phyloP scores from a whole-genome alignment of 2,888 invertebrate genomes.

The Dione juno region DNA sequence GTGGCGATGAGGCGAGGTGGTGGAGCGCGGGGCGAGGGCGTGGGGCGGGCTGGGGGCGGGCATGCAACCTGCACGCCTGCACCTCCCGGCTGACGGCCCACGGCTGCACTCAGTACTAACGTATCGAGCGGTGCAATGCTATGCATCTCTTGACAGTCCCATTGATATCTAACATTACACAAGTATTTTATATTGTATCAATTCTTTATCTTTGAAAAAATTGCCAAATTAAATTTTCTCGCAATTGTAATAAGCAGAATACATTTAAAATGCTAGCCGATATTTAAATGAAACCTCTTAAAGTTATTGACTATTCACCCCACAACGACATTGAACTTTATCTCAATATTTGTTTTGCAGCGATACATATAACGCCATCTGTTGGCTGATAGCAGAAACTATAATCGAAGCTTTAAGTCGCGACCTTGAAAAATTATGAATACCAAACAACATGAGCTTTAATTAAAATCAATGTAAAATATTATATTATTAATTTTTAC shows the following conservation, averaged over 20 bases:
- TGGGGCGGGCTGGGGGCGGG: conserved; percentile 76
- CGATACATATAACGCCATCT: conserved; percentile 69
- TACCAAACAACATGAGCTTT: not conserved
- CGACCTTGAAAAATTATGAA: conserved; percentile 13
- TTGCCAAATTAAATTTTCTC: not conserved
- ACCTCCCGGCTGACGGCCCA: conserved; percentile 61
- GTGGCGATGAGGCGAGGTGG: conserved; percentile 54
- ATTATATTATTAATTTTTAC: too few species aligned
- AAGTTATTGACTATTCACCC: conserved; percentile 13
- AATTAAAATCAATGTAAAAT: too few species aligned
- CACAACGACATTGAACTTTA: conserved; percentile 21
- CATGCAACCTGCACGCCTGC: conserved; percentile 60
- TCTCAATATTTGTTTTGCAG: conserved; percentile 40
- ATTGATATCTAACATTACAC: conserved; percentile 22
- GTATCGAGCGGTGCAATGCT: conserved; percentile 42
- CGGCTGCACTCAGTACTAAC: conserved; percentile 52
- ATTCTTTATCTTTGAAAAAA: not conserved
- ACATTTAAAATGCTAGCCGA: conserved; percentile 1
- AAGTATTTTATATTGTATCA: conserved; percentile 1
- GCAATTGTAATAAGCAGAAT: not conserved
- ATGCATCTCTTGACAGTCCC: conserved; percentile 43
- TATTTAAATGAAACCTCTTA: conserved; percentile 32
- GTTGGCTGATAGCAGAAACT: conserved; percentile 68
- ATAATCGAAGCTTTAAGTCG: conserved; percentile 17
- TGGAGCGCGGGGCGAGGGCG: conserved; percentile 56